Base-by-base conservation (phyloP, 2,888 invertebrate genomes). In the Gerris lacustris region DNA sequence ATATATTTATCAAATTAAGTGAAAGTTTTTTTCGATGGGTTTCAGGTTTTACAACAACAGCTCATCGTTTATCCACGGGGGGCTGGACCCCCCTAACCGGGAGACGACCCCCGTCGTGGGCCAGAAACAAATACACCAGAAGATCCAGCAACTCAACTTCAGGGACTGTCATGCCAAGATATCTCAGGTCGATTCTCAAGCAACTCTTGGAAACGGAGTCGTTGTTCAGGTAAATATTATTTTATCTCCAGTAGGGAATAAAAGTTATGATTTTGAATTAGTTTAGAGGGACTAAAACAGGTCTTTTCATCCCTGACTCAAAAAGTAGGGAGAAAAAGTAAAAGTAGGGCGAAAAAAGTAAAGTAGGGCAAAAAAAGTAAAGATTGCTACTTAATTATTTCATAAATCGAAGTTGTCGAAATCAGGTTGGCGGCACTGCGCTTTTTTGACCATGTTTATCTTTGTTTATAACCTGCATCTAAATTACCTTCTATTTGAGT, bases 111-210 rank as follows among this genome's bases (percentile, higher is more conserved):
- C 93, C 70, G 92, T 92, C 69, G 86, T 93, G 76, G 94, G 94
- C 2, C 94, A 94, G 82, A 90, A 93, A 83, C 92, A 96, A 80
- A 97, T 98, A 76, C 95, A 97, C 82, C 91, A 94, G 82, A 91
- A 94, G 80, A 96, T 98, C 77, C 91, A 94, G 82, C 93, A 94
- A 79, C 84, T 97, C 77, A 94, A 95, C 83, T 97, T 97, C 83
- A 87, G 90, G 71, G 96, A 97, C 83, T 97, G 97, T 81, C 96
- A 96, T 84, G 95, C 97, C 67, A 97, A 96, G 85, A 97, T 97
- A 79, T 91, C 92, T 74, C 96, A 96, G 84, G 96, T 97, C 75
- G 96, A 96, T 83, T 91, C 95, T 70, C 94, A 95, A 80, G 92
- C 93, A 45, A 97, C 97, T 69, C 86, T 97, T 72, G 94, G 91